A percentile compares a stretch with the other conserved stretches of the same genome.
These are phyloP conservation scores for Sanderia malayensis DNA, from an alignment of 30 jellyfish, hydroid and myxozoan genomes.

Conservation along the genomic window DNA sequence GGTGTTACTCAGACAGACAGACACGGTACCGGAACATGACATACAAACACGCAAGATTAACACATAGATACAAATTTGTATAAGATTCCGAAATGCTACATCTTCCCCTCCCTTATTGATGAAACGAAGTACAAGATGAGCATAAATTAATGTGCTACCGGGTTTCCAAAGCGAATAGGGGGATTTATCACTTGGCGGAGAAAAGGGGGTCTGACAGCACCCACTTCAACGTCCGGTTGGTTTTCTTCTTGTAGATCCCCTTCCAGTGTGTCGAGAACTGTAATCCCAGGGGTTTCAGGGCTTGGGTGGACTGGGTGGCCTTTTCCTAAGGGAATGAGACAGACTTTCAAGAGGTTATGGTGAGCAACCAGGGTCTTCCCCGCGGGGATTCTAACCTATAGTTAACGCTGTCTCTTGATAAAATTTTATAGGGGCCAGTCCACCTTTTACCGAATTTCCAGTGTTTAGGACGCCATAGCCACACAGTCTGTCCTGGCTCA, in stretches of 20 bases:
- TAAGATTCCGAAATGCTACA: too few relatives aligned
- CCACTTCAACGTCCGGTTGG: too few relatives aligned
- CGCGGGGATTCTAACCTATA: neutral
- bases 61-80: too few relatives aligned
- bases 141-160: neutral
- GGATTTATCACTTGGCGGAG: neutral
- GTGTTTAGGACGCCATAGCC: conserved; percentile 14
- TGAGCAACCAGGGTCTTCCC: neutral
- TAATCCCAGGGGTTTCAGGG: neutral
- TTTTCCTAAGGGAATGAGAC: neutral
- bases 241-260: neutral
- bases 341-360: neutral
- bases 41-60: too few relatives aligned
- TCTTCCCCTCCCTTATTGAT: neutral
- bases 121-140: too few relatives aligned
- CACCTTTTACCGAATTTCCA: conserved; percentile 13
- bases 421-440: conserved; percentile 13
- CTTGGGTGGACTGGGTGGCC: neutral
- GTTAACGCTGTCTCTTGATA: neutral
- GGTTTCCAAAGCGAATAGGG: neutral
- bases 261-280: neutral
- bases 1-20: too few relatives aligned
- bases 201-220: neutral
- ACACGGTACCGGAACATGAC: too few relatives aligned
- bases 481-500: neutral